Percentiles rank a stretch among this genome's conserved stretches.
Conservation (phyloP, 2,888 invertebrate species). For the Acrobasis suavella region DNA sequence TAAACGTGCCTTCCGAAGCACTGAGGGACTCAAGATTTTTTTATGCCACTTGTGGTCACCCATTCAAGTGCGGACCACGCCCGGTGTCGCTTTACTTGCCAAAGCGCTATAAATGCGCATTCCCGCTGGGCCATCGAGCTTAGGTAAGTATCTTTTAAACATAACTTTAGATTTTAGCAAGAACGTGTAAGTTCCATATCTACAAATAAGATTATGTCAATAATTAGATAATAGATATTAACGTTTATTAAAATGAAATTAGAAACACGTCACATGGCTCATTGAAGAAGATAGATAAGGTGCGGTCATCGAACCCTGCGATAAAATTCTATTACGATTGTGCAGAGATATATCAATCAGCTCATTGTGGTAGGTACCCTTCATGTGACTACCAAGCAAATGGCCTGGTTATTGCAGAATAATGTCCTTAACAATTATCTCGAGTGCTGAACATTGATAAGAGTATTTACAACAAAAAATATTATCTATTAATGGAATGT, state of each 20-base stretch:
- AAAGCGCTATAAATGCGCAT: no score
- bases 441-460: neutral
- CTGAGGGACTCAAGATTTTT: no score
- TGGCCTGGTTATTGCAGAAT: slow-evolving; percentile 10
- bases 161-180: neutral
- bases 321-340: slow-evolving; percentile 51
- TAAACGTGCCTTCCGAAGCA: no score
- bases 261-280: slow-evolving; percentile 57
- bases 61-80: no score
- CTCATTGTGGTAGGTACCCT: slow-evolving; percentile 20
- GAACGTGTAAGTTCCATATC: slow-evolving; percentile 11
- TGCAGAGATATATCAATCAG: slow-evolving; percentile 39
- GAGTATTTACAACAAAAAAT: neutral
- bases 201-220: slow-evolving; percentile 22
- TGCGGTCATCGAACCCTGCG: slow-evolving; percentile 61
- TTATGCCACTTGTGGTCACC: no score
- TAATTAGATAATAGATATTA: slow-evolving; percentile 16
- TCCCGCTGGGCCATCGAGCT: no score
- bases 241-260: slow-evolving; percentile 33
- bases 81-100: no score
- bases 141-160: neutral
- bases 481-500: neutral
- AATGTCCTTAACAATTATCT: slow-evolving; percentile 3
- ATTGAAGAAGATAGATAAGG: slow-evolving; percentile 65
- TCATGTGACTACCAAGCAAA: slow-evolving; percentile 3